Evolutionary conservation across 2,888 invertebrate genomes (phyloP).

Genomic region (Stomorhina lunata): DNA sequence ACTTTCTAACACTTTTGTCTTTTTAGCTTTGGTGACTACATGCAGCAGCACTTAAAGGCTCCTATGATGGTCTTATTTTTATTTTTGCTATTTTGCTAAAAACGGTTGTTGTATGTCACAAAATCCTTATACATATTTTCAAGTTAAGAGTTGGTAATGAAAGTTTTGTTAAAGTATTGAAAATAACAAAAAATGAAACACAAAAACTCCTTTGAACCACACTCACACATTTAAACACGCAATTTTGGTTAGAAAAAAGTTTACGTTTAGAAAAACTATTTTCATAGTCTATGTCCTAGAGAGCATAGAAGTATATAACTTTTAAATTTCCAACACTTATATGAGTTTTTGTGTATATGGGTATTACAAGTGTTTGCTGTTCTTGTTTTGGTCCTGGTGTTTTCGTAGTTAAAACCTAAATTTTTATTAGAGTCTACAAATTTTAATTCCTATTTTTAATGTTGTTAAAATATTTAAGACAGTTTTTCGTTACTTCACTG

Average conservation of each 20-base stretch:
- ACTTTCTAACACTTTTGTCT: slow-evolving; percentile 63
- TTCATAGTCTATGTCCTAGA: slow-evolving; percentile 20
- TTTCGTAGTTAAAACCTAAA: slow-evolving; percentile 68
- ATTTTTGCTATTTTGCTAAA: not conserved
- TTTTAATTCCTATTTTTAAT: slow-evolving; percentile 70
- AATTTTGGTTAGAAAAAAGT: slow-evolving; percentile 4
- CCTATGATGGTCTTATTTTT: not conserved
- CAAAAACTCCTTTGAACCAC: slow-evolving; percentile 8
- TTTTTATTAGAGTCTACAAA: slow-evolving; percentile 68
- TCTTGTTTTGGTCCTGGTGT: slow-evolving; percentile 61
- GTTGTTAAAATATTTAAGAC: slow-evolving; percentile 61
- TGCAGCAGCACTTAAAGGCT: slow-evolving; percentile 35
- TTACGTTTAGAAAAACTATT: slow-evolving; percentile 18
- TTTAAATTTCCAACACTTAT: slow-evolving; percentile 54
- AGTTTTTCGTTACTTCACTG: not conserved
- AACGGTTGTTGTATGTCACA: slow-evolving; percentile 4
- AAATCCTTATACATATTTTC: slow-evolving; percentile 8
- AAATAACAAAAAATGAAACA: not conserved
- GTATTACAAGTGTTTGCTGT: slow-evolving; percentile 60
- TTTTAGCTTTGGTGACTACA: slow-evolving; percentile 54
- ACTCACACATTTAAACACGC: not conserved
- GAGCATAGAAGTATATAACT: slow-evolving; percentile 17
- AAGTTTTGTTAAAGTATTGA: slow-evolving; percentile 47
- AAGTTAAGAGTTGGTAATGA: slow-evolving; percentile 11
- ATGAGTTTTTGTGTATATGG: slow-evolving; percentile 47